A percentile compares a stretch with the other conserved stretches of the same genome.
Conservation (phyloP, 2,888 invertebrate species). For the Sycophila texana region DNA sequence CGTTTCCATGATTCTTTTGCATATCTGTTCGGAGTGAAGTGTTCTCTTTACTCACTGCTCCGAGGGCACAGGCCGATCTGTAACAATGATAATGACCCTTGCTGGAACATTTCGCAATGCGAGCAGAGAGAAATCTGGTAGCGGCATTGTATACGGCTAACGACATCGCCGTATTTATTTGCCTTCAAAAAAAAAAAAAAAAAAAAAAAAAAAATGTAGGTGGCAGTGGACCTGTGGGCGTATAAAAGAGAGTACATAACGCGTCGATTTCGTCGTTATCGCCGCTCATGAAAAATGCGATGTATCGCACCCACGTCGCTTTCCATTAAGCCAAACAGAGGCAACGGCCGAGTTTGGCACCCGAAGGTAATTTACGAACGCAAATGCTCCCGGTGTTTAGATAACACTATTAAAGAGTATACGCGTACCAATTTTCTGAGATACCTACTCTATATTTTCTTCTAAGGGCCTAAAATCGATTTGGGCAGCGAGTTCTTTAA, state of each 20-base stretch:
- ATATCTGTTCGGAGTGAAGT: too few relatives aligned
- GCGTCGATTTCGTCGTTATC: conserved; percentile 33
- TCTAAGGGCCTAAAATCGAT: conserved; percentile 13
- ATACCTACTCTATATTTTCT: too few relatives aligned
- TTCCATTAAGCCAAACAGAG: conserved; percentile 23
- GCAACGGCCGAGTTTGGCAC: background rate
- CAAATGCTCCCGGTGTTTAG: conserved; percentile 10
- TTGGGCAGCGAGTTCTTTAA: conserved; percentile 1
- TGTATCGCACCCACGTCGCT: conserved; percentile 3
- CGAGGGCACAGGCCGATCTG: too few relatives aligned
- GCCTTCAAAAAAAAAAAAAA: too few relatives aligned
- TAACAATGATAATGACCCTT: too few relatives aligned
- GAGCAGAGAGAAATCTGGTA: too few relatives aligned
- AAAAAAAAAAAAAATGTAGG: too few relatives aligned
- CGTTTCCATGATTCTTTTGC: too few relatives aligned
- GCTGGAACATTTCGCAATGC: too few relatives aligned
- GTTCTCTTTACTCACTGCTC: too few relatives aligned
- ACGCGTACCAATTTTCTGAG: conserved; percentile 24
- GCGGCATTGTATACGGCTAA: too few relatives aligned
- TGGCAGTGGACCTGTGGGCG: background rate
- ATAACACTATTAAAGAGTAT: conserved; percentile 32
- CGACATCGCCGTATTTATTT: too few relatives aligned
- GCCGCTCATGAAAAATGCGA: conserved; percentile 22
- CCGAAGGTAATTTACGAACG: conserved; percentile 19
- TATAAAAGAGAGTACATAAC: background rate